These are phyloP conservation scores for Trichogramma evanescens DNA, from an alignment of 2,888 invertebrate species.

Conservation along the genomic window DNA sequence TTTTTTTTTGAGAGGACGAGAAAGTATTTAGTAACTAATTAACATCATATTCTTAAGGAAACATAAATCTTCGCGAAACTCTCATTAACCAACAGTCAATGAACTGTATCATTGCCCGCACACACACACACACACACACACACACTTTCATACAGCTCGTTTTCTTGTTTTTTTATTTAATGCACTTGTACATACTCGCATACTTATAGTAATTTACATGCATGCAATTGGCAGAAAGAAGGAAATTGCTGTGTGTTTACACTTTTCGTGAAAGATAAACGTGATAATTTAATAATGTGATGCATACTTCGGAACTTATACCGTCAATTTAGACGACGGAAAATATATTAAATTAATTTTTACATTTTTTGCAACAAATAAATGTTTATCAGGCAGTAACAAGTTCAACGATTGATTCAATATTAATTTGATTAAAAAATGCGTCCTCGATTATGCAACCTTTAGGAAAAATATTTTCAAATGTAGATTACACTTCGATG, in stretches of 20 bases:
- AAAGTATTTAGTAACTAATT: conserved; percentile 13
- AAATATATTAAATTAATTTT: too few species aligned
- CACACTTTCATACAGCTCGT: background rate
- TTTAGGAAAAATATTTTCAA: too few species aligned
- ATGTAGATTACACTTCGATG: too few species aligned
- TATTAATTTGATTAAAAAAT: too few species aligned
- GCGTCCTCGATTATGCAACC: too few species aligned
- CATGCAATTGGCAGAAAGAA: background rate
- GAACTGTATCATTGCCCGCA: conserved; percentile 1
- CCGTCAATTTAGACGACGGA: too few species aligned
- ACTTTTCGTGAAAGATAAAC: background rate
- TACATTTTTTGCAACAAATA: too few species aligned
- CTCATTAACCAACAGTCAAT: conserved; percentile 3
- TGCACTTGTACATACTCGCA: background rate
- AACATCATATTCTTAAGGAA: conserved; percentile 2
- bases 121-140: background rate
- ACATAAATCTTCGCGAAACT: background rate
- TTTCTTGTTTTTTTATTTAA: background rate
- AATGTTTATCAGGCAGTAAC: too few species aligned
- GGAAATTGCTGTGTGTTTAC: background rate
- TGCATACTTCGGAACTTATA: too few species aligned
- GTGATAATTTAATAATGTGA: background rate
- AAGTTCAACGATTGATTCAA: too few species aligned
- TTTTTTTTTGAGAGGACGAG: background rate
- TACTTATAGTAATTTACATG: too few species aligned